Evolutionary conservation across 2,888 invertebrate genomes (phyloP).

Genomic region (Caenorhabditis sulstoni): DNA sequence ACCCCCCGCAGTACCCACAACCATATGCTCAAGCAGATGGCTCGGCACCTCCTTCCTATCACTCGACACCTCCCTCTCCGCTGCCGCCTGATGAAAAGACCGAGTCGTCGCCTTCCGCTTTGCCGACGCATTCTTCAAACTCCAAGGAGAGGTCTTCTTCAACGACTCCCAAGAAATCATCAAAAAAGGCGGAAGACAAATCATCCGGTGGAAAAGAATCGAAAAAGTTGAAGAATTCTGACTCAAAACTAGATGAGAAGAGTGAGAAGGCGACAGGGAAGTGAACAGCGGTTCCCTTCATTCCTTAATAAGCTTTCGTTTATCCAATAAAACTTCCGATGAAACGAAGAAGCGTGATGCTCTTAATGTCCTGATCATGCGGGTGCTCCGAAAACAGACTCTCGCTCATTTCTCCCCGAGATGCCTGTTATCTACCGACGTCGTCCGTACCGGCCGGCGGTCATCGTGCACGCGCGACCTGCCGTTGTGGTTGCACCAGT

Average conservation of each 20-base stretch:
- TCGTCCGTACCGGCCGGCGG: neutral
- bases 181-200: neutral
- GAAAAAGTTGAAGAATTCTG: too few relatives aligned
- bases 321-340: too few relatives aligned
- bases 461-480: neutral
- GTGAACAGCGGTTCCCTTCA: too few relatives aligned
- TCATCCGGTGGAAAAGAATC: neutral
- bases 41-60: neutral
- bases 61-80: too few relatives aligned
- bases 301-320: too few relatives aligned
- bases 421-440: neutral
- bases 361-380: too few relatives aligned
- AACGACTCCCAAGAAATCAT: neutral
- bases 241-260: too few relatives aligned
- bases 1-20: neutral
- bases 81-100: too few relatives aligned
- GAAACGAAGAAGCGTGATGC: too few relatives aligned
- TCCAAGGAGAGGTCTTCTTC: neutral
- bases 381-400: neutral
- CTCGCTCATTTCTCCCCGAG: neutral
- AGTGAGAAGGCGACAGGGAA: neutral
- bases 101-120: neutral
- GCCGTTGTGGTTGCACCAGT: neutral
- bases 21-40: neutral
- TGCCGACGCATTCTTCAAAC: neutral